Evolutionary conservation across 2,113 vertebrate genomes (phyloP).

Genomic region (Leptodactylus fuscus): DNA sequence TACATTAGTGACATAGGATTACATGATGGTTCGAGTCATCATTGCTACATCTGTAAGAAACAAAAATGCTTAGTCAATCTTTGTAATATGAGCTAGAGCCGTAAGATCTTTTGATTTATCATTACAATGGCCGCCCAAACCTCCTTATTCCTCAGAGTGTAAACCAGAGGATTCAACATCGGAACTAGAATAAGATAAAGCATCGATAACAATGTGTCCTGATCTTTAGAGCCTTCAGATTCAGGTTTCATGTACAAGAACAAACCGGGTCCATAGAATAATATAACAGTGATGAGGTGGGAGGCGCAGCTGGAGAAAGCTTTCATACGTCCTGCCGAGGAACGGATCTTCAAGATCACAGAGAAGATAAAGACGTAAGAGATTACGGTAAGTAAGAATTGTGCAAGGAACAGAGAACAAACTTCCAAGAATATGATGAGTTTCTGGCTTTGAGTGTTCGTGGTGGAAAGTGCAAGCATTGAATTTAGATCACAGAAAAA

Average conservation of each 20-base stretch:
- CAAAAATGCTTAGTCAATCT: no score
- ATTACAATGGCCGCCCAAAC: neutral
- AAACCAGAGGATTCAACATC: constrained; percentile 33
- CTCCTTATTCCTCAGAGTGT: constrained; percentile 11
- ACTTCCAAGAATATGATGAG: constrained; percentile 57
- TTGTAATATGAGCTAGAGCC: no score
- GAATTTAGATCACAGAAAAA: constrained; percentile 67
- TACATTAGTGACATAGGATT: no score
- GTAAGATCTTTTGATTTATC: no score
- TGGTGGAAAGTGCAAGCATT: constrained; percentile 64
- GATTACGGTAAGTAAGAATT: constrained; percentile 57
- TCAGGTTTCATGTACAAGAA: constrained; percentile 63
- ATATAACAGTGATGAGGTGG: constrained; percentile 60
- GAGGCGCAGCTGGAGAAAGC: constrained; percentile 68
- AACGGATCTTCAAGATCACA: constrained; percentile 60
- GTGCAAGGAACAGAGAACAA: constrained; percentile 52
- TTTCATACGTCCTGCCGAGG: constrained; percentile 61
- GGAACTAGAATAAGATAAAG: constrained; percentile 34
- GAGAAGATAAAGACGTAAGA: constrained; percentile 61
- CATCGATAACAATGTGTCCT: constrained; percentile 54
- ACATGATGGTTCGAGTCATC: no score
- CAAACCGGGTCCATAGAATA: constrained; percentile 64
- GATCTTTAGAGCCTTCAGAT: constrained; percentile 59
- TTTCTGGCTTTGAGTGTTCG: constrained; percentile 19
- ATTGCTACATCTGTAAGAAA: no score